Evolutionary conservation across 2,797 vertebrate genomes (phyloP).

Genomic region (Premnoplex brunnescens): DNA sequence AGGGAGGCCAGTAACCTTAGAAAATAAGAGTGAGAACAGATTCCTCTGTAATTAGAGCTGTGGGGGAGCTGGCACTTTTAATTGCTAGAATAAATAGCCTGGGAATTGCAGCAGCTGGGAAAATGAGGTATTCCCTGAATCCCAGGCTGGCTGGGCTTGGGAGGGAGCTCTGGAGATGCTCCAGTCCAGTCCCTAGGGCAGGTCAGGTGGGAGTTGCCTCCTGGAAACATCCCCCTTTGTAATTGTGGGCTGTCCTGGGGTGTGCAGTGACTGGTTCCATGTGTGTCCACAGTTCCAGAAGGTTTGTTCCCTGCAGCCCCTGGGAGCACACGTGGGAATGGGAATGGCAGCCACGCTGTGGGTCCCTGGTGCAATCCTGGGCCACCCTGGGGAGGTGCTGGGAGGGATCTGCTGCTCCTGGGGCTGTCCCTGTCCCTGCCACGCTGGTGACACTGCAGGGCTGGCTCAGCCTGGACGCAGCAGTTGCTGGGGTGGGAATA

Average conservation of each 20-base stretch:
- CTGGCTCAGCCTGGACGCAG: not conserved
- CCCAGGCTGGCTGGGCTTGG: not conserved
- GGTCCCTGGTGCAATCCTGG: not conserved
- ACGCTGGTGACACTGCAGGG: not conserved
- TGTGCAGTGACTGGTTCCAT: not conserved
- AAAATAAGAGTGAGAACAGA: not conserved
- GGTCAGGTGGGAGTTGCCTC: not conserved
- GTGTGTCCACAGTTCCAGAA: not conserved
- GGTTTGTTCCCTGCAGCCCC: not conserved
- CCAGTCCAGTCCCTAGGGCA: not conserved
- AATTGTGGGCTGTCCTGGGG: accelerated
- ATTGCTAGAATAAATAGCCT: not conserved
- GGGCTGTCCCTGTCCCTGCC: not conserved
- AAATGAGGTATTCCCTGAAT: not conserved
- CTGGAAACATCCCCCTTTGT: not conserved
- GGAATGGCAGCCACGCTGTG: not conserved
- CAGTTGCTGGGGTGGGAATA: conserved; percentile 34
- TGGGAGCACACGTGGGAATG: not conserved
- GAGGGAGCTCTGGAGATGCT: not conserved
- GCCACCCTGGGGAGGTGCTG: not conserved
- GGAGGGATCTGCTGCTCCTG: not conserved
- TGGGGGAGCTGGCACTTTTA: not conserved
- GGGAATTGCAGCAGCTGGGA: not conserved
- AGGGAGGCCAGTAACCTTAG: not conserved
- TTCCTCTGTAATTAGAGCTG: not conserved